Percentiles rank a stretch among this genome's conserved stretches.
Evolutionary conservation across 2,888 invertebrate genomes (phyloP).

Genomic region (Girardia tigrina): DNA sequence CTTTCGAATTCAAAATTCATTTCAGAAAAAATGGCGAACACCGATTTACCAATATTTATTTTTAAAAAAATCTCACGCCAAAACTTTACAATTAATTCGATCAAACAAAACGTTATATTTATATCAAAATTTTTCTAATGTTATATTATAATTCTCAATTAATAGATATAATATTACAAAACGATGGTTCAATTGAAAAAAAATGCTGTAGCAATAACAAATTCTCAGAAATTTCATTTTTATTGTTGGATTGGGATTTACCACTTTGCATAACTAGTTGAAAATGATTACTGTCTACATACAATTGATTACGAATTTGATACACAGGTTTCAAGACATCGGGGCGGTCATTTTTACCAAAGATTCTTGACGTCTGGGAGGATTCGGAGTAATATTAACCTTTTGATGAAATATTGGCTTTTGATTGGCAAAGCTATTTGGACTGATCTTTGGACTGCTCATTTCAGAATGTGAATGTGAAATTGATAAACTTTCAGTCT

Average conservation of each 20-base stretch:
- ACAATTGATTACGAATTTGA: slow-evolving; percentile 6
- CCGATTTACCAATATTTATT: too few relatives aligned
- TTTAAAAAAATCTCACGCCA: too few relatives aligned
- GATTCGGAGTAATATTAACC: background rate
- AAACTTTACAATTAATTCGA: too few relatives aligned
- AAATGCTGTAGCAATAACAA: background rate
- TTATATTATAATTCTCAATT: too few relatives aligned
- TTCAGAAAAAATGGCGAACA: too few relatives aligned
- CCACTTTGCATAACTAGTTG: background rate
- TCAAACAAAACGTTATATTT: too few relatives aligned
- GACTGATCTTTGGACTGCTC: slow-evolving; percentile 17
- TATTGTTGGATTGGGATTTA: background rate
- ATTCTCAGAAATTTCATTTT: background rate
- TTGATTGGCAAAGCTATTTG: background rate
- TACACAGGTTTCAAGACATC: slow-evolving; percentile 9
- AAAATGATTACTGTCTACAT: background rate
- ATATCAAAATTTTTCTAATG: too few relatives aligned
- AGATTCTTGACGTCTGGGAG: slow-evolving; percentile 13
- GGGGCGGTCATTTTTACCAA: background rate
- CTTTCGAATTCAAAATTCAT: too few relatives aligned
- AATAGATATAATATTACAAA: too few relatives aligned
- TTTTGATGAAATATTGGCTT: slow-evolving; percentile 20
- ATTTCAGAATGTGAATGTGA: background rate
- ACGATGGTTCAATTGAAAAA: too few relatives aligned
- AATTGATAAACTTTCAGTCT: background rate